Percentiles rank a stretch among this genome's conserved stretches.
These are phyloP conservation scores for Vireo altiloquus DNA, from an alignment of 2,113 vertebrate genomes.

Conservation along the genomic window DNA sequence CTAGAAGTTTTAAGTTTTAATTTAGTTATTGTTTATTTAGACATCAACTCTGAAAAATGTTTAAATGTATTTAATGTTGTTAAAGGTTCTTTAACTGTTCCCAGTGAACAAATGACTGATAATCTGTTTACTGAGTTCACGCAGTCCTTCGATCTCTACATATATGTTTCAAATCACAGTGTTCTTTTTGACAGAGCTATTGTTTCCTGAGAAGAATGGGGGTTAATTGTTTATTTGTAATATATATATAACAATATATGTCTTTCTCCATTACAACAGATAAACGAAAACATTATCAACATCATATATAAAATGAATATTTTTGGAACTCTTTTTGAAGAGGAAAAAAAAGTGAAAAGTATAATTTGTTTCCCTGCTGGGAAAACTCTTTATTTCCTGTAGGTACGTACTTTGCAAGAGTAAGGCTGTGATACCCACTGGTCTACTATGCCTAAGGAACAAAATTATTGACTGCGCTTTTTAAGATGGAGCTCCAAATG, in stretches of 20 bases:
- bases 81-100: neutral
- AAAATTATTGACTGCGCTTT: neutral
- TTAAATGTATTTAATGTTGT: neutral
- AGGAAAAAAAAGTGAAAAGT: fast-evolving
- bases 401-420: neutral
- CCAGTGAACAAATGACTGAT: neutral
- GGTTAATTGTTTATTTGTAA: neutral
- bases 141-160: neutral
- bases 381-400: neutral
- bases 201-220: neutral
- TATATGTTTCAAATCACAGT: neutral
- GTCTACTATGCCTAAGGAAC: neutral
- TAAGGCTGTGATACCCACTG: neutral
- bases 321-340: neutral
- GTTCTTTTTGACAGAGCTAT: neutral
- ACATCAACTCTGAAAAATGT: neutral
- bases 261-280: neutral
- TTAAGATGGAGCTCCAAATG: neutral
- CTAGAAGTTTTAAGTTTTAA: neutral
- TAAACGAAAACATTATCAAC: neutral
- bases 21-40: neutral
- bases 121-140: neutral
- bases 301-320: neutral
- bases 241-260: neutral
- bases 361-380: neutral